Conservation (phyloP, 2,113 vertebrate genomes). For the Protobothrops mucrosquamatus region DNA sequence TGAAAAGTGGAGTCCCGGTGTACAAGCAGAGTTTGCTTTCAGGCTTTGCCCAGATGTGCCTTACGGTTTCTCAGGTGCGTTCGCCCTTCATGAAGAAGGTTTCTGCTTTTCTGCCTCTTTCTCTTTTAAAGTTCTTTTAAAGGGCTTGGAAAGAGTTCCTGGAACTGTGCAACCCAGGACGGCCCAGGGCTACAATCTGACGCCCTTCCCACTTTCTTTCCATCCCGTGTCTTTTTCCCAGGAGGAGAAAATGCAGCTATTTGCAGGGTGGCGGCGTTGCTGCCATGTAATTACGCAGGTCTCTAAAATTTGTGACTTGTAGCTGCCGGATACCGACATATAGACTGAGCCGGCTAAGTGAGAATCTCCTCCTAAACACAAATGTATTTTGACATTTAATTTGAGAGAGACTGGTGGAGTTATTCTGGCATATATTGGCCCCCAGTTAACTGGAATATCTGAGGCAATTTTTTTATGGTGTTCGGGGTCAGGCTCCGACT, state of each 20-base stretch:
- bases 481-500: background rate
- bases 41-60: background rate
- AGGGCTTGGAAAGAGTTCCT: background rate
- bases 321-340: background rate
- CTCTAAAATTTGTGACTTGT: background rate
- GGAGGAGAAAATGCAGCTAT: background rate
- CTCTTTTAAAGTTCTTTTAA: background rate
- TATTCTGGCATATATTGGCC: background rate
- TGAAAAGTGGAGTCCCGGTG: background rate
- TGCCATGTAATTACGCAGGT: background rate
- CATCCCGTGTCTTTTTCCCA: background rate
- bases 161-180: background rate
- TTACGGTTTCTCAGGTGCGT: background rate
- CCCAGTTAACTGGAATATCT: background rate
- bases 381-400: background rate
- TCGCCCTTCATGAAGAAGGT: background rate
- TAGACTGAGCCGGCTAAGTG: background rate
- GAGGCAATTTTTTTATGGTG: background rate
- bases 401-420: background rate
- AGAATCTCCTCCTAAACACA: background rate
- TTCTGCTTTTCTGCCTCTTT: background rate
- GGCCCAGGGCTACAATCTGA: background rate
- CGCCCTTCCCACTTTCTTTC: background rate
- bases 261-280: background rate
- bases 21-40: background rate